Evolutionary conservation across 2,113 vertebrate species (phyloP).

Genomic region (Leucopsar rothschildi): DNA sequence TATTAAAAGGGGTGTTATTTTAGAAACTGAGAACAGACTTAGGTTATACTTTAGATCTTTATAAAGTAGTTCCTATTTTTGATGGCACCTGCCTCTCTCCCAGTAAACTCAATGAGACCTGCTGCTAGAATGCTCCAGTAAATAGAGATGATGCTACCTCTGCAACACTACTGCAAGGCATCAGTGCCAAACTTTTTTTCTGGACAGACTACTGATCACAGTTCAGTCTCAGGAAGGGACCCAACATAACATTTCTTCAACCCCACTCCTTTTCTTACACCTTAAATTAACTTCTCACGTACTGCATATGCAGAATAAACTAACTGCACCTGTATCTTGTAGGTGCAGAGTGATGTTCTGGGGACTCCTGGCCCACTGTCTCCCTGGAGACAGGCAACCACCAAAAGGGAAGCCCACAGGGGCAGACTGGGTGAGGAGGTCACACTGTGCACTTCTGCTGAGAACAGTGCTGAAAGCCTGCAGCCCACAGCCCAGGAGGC

Average conservation of each 20-base stretch:
- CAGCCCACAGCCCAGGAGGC: not conserved
- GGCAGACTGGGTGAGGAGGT: not conserved
- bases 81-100: not conserved
- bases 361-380: not conserved
- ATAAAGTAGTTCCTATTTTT: not conserved
- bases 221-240: not conserved
- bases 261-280: not conserved
- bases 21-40: not conserved
- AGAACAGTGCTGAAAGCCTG: not conserved
- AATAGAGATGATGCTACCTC: not conserved
- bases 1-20: not conserved
- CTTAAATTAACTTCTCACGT: not conserved
- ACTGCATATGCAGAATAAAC: not conserved
- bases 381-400: not conserved
- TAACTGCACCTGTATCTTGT: not conserved
- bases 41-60: not conserved
- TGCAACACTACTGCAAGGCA: not conserved
- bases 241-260: not conserved
- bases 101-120: not conserved
- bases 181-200: not conserved
- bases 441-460: not conserved
- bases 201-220: not conserved
- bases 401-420: not conserved
- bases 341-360: not conserved
- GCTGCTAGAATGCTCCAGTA: not conserved